Evolutionary conservation across 23 tunicate species (phyloP).

Genomic region (Phallusia fumigata): DNA sequence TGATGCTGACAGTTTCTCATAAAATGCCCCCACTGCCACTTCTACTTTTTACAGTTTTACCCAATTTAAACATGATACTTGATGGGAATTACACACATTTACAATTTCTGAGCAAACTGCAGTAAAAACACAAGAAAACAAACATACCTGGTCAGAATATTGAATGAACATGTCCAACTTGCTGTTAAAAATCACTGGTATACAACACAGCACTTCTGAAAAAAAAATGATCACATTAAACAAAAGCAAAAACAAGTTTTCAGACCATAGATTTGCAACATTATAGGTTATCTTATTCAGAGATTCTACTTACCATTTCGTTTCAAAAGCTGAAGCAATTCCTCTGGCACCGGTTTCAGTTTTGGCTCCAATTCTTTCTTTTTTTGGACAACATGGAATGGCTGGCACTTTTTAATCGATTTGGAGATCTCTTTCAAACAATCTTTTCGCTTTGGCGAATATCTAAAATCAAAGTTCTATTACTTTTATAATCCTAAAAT

Average conservation of each 20-base stretch:
- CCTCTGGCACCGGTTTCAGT: constrained; percentile 11
- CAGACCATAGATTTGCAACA: neutral
- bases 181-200: neutral
- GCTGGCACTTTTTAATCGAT: neutral
- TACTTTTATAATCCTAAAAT: neutral
- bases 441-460: constrained; percentile 7
- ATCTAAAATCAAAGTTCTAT: constrained; percentile 9
- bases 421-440: neutral
- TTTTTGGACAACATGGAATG: neutral
- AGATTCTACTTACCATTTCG: constrained; percentile 8
- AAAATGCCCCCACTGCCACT: neutral
- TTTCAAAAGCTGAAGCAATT: constrained; percentile 17
- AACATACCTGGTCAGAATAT: constrained; percentile 14
- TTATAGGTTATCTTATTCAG: neutral
- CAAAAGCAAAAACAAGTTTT: neutral
- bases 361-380: neutral
- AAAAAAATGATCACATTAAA: neutral
- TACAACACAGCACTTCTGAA: constrained; percentile 14
- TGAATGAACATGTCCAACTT: constrained; percentile 16
- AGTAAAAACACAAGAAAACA: neutral
- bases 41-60: neutral
- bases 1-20: neutral
- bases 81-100: no score
- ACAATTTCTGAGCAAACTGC: neutral
- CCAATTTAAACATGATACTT: no score